Evolutionary conservation across 53 echinoderm and acorn worm species (phyloP), one percentile per base, ranked within the genome.

Genomic region (Holothuria scabra): DNA sequence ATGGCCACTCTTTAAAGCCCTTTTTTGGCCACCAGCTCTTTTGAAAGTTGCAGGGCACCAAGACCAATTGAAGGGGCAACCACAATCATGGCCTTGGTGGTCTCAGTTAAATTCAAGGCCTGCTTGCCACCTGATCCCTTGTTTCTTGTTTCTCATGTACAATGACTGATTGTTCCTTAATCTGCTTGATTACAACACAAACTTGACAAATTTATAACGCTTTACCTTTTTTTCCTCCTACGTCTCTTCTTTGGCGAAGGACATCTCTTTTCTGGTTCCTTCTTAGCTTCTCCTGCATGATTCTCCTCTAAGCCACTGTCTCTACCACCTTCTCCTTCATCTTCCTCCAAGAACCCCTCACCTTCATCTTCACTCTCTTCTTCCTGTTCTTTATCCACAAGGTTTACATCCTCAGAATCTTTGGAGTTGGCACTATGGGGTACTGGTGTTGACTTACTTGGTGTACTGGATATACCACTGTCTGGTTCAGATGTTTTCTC

Each of bases 271-370:
- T 86, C 75, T 33, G 63, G 83, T 21, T 69, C 82, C 65, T 74
- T 26, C 21, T 46, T 32, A 33, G 75, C 46, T 29, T 72, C 64
- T 32, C 83, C 84, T 62, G 44, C 72, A 5, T 52, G 49, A 25
- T 56, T 86, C 35, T 65, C 86, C 25, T 95, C 92, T 19, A 57
- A 59, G 31, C 79, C 93, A 76, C 90, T 88, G 20, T 90, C 93
- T 33, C 88, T 86, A n/a, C 76, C 90, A 28, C 85, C 87, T 16
- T 84, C 83, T 20, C 59, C 82, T 48, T 60, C 84, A 48, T 84
- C 76, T 63, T 74, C 74, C 22, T 89, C 84, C 52, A 80, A 31
- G 28, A 76, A 84, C 13, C 35, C 84, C 38, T 88, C 83, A 28
- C 41, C 83, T 35, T 89, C 89, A 41, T 66, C 79, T 20, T 89